Evolutionary conservation across 2,888 invertebrate species (phyloP).

Genomic region (Sinotaia quadrata): DNA sequence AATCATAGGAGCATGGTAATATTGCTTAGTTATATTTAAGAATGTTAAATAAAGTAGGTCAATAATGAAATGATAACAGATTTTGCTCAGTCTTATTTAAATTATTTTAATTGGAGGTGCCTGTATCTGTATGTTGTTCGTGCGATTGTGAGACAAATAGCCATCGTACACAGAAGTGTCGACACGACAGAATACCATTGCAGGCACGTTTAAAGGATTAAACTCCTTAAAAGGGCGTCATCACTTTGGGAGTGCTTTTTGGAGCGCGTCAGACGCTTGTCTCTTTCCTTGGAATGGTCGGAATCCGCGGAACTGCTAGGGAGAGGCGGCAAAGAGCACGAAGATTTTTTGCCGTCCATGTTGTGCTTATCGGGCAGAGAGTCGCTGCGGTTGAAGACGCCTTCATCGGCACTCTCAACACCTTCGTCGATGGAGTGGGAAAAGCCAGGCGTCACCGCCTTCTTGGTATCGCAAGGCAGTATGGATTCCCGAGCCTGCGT

Average conservation of each 20-base stretch:
- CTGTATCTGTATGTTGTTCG: too few relatives aligned
- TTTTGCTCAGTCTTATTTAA: too few relatives aligned
- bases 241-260: slow-evolving; percentile 11
- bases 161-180: too few relatives aligned
- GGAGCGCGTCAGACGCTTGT: background rate
- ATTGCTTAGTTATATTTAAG: too few relatives aligned
- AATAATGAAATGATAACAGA: too few relatives aligned
- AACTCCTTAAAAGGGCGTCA: slow-evolving; percentile 10
- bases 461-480: too few relatives aligned
- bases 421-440: background rate
- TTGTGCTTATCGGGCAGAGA: slow-evolving; percentile 4
- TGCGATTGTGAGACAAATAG: too few relatives aligned
- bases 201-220: background rate
- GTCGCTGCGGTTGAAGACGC: background rate
- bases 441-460: slow-evolving; percentile 10
- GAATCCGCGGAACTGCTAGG: slow-evolving; percentile 2
- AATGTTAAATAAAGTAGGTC: too few relatives aligned
- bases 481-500: too few relatives aligned
- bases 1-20: too few relatives aligned
- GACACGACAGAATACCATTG: too few relatives aligned
- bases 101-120: too few relatives aligned
- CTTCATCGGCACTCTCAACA: background rate
- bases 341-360: background rate
- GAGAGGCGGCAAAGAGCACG: slow-evolving; percentile 16
- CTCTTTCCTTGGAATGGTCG: background rate